A percentile compares a stretch with the other conserved stretches of the same genome.
Conservation (phyloP, 2,113 vertebrate genomes). For the Corvus hawaiiensis region DNA sequence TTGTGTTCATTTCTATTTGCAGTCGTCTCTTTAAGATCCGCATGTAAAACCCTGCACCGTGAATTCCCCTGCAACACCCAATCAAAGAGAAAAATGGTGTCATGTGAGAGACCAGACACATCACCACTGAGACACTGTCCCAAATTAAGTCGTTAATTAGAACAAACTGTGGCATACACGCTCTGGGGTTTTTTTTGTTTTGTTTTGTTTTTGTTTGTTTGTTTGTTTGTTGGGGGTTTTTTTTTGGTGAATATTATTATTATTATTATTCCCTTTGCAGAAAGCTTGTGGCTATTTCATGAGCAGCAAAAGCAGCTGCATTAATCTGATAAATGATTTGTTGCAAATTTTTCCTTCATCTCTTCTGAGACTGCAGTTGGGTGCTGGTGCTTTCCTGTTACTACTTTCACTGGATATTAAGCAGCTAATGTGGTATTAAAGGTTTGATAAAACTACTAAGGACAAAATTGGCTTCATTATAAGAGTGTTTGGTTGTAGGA, state of each 20-base stretch:
- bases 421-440: conserved; percentile 59
- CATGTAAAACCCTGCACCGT: neutral
- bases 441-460: conserved; percentile 49
- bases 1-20: neutral
- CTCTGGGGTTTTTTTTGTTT: neutral
- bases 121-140: neutral
- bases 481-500: conserved; percentile 8
- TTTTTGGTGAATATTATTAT: neutral
- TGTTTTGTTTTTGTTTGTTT: neutral
- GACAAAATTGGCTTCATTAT: conserved; percentile 27
- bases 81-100: neutral
- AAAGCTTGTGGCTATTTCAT: conserved; percentile 21
- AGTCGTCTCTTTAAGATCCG: neutral
- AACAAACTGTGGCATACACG: neutral
- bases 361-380: conserved; percentile 10
- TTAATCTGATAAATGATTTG: conserved; percentile 62
- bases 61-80: neutral
- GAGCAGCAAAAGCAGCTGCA: conserved; percentile 43
- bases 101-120: conserved; percentile 13
- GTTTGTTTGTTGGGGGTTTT: no score
- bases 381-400: neutral
- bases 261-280: conserved; percentile 28
- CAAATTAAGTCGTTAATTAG: conserved; percentile 52
- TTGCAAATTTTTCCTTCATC: conserved; percentile 55
- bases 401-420: conserved; percentile 62